These are phyloP conservation scores for Sclerurus mexicanus DNA, from an alignment of 2,113 vertebrate genomes.

Conservation along the genomic window DNA sequence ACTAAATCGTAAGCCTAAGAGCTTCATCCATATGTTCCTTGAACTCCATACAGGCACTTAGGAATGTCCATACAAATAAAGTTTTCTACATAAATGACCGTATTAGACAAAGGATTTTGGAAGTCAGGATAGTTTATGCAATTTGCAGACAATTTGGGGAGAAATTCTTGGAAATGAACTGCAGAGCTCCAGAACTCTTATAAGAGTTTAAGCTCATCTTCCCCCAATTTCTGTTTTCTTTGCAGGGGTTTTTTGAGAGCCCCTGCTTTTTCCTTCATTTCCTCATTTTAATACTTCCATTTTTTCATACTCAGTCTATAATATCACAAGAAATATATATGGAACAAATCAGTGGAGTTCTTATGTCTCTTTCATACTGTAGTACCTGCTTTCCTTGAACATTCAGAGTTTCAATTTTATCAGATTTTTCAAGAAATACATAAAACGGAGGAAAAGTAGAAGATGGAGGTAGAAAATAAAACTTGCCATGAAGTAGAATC, in stretches of 20 bases:
- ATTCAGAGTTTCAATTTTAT: background rate
- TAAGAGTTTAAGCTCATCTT: background rate
- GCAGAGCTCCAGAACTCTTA: background rate
- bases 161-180: background rate
- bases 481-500: background rate
- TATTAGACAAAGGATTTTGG: background rate
- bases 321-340: background rate
- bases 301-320: background rate
- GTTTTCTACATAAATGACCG: background rate
- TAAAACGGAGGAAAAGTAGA: background rate
- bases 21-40: rapidly evolving
- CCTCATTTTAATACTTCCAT: background rate
- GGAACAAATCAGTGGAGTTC: background rate
- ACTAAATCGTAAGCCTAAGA: background rate
- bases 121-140: background rate
- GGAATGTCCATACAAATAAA: background rate
- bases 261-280: background rate
- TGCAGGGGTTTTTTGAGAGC: background rate
- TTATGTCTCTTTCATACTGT: background rate
- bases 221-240: background rate
- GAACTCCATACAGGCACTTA: background rate
- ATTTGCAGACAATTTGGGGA: background rate
- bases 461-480: background rate
- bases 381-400: background rate
- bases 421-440: background rate